Conservation (phyloP, 2,113 vertebrate species). For the Macrotis lagotis region DNA sequence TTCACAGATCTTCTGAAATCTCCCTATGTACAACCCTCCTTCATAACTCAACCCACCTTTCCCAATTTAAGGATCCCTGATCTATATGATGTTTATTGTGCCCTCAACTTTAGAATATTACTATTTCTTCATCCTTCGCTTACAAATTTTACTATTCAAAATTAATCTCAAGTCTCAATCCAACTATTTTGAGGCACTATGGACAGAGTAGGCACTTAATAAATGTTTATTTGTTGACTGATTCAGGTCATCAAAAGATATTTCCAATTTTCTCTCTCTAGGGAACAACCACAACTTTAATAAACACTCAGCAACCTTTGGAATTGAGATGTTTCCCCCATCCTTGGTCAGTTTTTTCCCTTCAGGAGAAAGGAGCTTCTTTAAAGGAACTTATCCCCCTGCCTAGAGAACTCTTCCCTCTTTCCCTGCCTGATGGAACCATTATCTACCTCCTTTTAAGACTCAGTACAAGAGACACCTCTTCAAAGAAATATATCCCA, state of each 20-base stretch:
- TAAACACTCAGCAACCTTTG: neutral
- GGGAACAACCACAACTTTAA: neutral
- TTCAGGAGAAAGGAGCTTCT: rapidly evolving
- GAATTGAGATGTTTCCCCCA: neutral
- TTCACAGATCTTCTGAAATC: neutral
- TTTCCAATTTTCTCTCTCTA: neutral
- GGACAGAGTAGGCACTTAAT: neutral
- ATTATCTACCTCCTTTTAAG: neutral
- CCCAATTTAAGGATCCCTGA: neutral
- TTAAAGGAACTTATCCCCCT: neutral
- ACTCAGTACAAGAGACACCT: neutral
- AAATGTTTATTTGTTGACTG: neutral
- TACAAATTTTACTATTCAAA: neutral
- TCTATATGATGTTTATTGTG: neutral
- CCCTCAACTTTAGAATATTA: neutral
- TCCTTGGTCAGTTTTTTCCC: neutral
- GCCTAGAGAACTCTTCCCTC: neutral
- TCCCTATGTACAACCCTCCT: neutral
- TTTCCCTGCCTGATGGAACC: neutral
- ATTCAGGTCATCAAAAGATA: neutral
- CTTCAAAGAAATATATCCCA: neutral
- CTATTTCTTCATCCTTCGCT: neutral
- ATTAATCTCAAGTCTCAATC: neutral
- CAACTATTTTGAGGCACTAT: neutral
- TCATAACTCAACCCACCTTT: too few relatives aligned